Base-by-base conservation (phyloP, 2,888 invertebrate genomes). In the Cistogaster globosa region DNA sequence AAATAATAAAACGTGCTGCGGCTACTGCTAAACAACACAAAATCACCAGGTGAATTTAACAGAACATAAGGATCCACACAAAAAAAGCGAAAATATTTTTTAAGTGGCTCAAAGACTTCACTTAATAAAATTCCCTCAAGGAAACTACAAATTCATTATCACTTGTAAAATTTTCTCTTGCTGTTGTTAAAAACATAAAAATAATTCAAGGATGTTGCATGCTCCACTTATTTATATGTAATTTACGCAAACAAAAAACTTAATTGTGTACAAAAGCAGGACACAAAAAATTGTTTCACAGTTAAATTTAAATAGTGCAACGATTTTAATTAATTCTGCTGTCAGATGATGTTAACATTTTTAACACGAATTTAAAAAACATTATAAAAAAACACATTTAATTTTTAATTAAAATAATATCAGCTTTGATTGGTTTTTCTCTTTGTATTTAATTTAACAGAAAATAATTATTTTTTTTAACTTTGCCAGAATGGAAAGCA, bases 201-300 rank as follows among this genome's bases (percentile, higher is more conserved):
- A 51, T 45, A 22, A 55, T 62, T 32, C 63, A 67, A 22, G 9
- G n/a, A 53, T 45, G 67, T 3, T 57, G 18, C 48, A 42, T 18
- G 22, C 57, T 51, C 18, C 48, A 20, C 32, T 26, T 32, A 48
- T 18, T 14, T 55, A 2, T 48, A 22, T 16, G 3, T 16, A 7
- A 55, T 68, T 51, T 62, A 38, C 38, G 51, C 22, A 69, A 79
- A 79, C 53, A 76, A 48, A 76, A 80, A 80, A 68, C 84, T 81
- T 68, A 81, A 81, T 74, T 74, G 77, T 63, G 42, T 48, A 53
- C 36, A 72, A 81, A 80, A 80, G 71, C 72, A 80, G 60, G 67
- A 62, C 62, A 45, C 67, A 83, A 63, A 60, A 60, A 67, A 51
- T 11, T 68, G 20, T 22, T n/a, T 22, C 26, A 36, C 16, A 32